A percentile compares a stretch with the other conserved stretches of the same genome.
These are phyloP conservation scores for Neodiprion fabricii DNA, from an alignment of 1,140 invertebrate species.

Conservation along the genomic window DNA sequence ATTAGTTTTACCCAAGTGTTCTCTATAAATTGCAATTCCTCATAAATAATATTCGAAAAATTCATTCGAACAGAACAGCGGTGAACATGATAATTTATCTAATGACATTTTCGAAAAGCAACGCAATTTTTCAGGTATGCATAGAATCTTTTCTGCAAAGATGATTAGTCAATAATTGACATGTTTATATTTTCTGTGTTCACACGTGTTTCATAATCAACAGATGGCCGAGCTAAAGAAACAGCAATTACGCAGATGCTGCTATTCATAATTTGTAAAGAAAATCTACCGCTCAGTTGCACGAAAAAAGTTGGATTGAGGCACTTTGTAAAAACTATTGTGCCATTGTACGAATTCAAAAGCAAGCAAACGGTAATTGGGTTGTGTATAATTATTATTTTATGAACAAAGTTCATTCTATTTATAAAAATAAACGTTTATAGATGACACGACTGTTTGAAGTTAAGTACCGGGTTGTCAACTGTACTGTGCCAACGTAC, in stretches of 20 bases:
- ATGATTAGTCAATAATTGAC: no score
- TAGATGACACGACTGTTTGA: slow-evolving; percentile 28
- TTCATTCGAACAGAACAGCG: no score
- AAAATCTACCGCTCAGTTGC: slow-evolving; percentile 45
- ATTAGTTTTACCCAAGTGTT: no score
- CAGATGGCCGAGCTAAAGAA: not conserved
- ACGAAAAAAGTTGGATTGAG: slow-evolving; percentile 52
- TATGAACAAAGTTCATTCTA: not conserved
- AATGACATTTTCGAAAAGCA: no score
- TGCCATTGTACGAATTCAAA: slow-evolving; percentile 48
- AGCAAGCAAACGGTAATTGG: slow-evolving; percentile 33
- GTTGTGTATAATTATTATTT: not conserved
- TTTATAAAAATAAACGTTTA: not conserved
- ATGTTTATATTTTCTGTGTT: no score
- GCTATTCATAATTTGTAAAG: slow-evolving; percentile 46
- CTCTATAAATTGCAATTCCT: no score
- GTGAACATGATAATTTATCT: no score
- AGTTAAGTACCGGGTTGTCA: slow-evolving; percentile 43
- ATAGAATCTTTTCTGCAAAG: no score
- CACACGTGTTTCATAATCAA: no score
- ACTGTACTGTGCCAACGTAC: slow-evolving; percentile 28
- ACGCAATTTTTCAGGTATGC: no score
- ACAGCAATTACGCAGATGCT: slow-evolving; percentile 24
- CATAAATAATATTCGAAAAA: no score
- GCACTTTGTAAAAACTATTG: slow-evolving; percentile 44